Percentiles rank a stretch among this genome's conserved stretches.
phyloP scores from a whole-genome alignment of 2,113 vertebrate genomes.

The Pagrus major region DNA sequence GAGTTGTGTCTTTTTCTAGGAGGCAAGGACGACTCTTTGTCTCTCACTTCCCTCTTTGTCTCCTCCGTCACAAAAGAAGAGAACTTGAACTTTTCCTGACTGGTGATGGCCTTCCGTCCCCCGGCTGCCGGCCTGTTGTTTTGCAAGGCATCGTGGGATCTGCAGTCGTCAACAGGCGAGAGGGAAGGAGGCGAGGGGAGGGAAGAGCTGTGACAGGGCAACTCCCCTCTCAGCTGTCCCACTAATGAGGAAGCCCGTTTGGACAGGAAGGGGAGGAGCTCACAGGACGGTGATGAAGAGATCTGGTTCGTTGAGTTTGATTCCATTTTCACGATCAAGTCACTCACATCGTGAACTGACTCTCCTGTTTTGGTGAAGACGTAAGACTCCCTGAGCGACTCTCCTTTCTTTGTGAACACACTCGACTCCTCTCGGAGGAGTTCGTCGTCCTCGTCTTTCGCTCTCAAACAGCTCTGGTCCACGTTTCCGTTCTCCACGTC shows the following conservation, averaged over 20 bases:
- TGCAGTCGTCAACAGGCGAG: slow-evolving; percentile 68
- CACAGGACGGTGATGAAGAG: slow-evolving; percentile 50
- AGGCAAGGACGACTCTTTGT: slow-evolving; percentile 38
- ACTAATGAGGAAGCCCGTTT: slow-evolving; percentile 74
- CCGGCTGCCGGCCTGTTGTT: neutral
- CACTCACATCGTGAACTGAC: slow-evolving; percentile 73
- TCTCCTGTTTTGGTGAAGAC: slow-evolving; percentile 74
- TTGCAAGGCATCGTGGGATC: slow-evolving; percentile 37
- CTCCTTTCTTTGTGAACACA: slow-evolving; percentile 78
- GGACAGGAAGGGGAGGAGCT: slow-evolving; percentile 52
- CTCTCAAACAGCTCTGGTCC: slow-evolving; percentile 80
- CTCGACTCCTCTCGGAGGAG: slow-evolving; percentile 82
- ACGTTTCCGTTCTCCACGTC: slow-evolving; percentile 97
- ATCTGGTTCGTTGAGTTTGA: slow-evolving; percentile 72
- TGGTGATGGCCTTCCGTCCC: slow-evolving; percentile 72
- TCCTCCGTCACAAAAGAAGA: slow-evolving; percentile 79
- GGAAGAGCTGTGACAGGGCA: slow-evolving; percentile 81
- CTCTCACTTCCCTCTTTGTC: slow-evolving; percentile 60
- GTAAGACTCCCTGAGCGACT: slow-evolving; percentile 70
- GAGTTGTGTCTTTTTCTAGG: slow-evolving; percentile 41
- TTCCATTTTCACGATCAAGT: slow-evolving; percentile 68
- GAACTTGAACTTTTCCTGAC: slow-evolving; percentile 78
- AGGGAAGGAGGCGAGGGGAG: slow-evolving; percentile 64
- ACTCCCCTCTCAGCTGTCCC: slow-evolving; percentile 83
- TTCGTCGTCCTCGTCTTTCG: slow-evolving; percentile 78